Conservation (phyloP, 2,797 vertebrate genomes). For the Scomberomorus guttatus region DNA sequence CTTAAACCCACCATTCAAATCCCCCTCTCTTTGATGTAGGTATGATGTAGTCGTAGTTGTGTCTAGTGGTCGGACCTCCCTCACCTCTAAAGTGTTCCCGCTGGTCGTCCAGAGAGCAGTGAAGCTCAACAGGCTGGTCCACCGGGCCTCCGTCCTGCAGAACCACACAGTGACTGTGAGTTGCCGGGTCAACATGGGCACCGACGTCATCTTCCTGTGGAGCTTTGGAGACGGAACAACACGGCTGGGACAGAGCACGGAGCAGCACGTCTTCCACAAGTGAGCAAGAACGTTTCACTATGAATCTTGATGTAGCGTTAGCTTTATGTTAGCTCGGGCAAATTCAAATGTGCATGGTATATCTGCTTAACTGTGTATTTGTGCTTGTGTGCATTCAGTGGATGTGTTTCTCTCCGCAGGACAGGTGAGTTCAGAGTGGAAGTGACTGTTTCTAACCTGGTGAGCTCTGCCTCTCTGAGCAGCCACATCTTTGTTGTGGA, state of each 20-base stretch:
- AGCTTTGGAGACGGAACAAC: constrained; percentile 86
- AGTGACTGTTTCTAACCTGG: constrained; percentile 83
- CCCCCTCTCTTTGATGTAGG: constrained; percentile 63
- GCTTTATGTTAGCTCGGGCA: background rate
- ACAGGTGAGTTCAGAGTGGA: constrained; percentile 86
- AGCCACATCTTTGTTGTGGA: constrained; percentile 85
- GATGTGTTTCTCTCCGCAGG: constrained; percentile 72
- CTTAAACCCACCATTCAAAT: background rate
- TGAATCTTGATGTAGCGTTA: background rate
- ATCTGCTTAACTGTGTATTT: background rate
- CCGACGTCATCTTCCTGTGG: constrained; percentile 85
- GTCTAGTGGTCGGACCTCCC: constrained; percentile 52
- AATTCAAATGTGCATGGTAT: background rate
- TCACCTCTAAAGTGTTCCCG: constrained; percentile 74
- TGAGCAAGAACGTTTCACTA: constrained; percentile 31
- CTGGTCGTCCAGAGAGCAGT: constrained; percentile 84
- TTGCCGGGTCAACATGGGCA: constrained; percentile 85
- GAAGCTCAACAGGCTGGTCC: constrained; percentile 82
- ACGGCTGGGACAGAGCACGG: constrained; percentile 68
- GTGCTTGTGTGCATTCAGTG: background rate
- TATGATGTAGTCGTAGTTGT: constrained; percentile 81
- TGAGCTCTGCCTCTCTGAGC: constrained; percentile 84
- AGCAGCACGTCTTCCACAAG: constrained; percentile 84
- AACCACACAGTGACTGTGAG: constrained; percentile 78
- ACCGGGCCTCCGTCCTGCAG: constrained; percentile 78